Evolutionary conservation across 2,797 vertebrate species (phyloP).

Genomic region (Pangasius djambal): DNA sequence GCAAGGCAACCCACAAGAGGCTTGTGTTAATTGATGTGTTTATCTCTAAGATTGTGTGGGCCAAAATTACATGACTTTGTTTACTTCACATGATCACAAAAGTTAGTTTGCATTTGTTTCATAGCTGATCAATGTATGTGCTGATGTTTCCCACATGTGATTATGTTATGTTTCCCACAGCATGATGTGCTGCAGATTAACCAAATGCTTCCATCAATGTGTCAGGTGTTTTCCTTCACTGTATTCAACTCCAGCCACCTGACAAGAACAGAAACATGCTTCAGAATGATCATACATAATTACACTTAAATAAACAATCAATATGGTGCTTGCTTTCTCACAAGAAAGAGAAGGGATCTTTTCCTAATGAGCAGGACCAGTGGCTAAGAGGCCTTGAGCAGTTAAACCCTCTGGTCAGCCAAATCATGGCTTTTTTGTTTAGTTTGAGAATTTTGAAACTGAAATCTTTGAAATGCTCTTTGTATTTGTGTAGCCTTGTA

Average conservation of each 20-base stretch:
- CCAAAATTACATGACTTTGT: constrained; percentile 39
- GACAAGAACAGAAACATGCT: neutral
- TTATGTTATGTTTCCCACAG: constrained; percentile 5
- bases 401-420: neutral
- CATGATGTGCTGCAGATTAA: constrained; percentile 14
- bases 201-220: neutral
- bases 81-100: constrained; percentile 29
- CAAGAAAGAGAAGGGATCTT: neutral
- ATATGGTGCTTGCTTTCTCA: neutral
- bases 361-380: neutral
- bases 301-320: constrained; percentile 8
- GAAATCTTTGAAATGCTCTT: neutral
- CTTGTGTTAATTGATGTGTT: constrained; percentile 44
- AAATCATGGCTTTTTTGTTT: neutral
- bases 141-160: constrained; percentile 17
- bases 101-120: constrained; percentile 7
- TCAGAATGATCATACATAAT: constrained; percentile 1
- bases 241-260: neutral
- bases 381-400: neutral
- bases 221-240: neutral
- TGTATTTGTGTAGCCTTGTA: constrained; percentile 6
- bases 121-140: neutral
- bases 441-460: neutral
- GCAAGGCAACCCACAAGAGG: constrained; percentile 40
- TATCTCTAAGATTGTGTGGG: constrained; percentile 27